Conservation (phyloP, 1,140 invertebrate genomes). For the Bombus impatiens region DNA sequence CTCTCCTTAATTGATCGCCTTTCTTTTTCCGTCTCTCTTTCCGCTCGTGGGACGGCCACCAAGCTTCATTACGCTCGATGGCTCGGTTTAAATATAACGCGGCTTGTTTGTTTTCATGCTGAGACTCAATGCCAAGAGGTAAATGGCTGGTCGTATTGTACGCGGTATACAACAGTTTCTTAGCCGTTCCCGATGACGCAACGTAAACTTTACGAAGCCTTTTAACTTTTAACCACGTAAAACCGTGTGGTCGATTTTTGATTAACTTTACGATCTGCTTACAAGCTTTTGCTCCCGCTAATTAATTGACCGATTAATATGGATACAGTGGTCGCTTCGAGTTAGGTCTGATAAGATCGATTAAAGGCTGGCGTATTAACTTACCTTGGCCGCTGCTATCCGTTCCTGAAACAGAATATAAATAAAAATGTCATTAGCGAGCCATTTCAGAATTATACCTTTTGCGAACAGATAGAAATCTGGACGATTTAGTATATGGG, state of each 20-base stretch:
- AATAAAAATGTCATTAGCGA: constrained; percentile 8
- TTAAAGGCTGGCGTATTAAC: background rate
- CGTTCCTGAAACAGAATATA: constrained; percentile 34
- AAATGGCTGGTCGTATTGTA: constrained; percentile 12
- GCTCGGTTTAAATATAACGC: constrained; percentile 21
- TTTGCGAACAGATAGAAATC: background rate
- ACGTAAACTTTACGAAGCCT: background rate
- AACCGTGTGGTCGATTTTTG: background rate
- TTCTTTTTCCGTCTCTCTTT: background rate
- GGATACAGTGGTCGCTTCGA: background rate
- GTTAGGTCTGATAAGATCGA: background rate
- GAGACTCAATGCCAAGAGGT: background rate
- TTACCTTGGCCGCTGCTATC: constrained; percentile 11
- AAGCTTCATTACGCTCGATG: background rate
- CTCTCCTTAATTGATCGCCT: constrained; percentile 1
- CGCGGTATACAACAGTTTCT: background rate
- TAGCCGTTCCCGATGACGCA: background rate
- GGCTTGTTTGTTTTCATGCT: constrained; percentile 11
- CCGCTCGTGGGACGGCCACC: background rate
- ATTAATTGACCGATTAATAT: background rate
- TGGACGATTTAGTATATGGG: background rate
- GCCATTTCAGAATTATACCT: background rate
- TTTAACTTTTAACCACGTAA: background rate
- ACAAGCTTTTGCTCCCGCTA: no score
- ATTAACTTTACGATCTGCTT: background rate